These are phyloP conservation scores for Saimiri boliviensis DNA, from an alignment of 2,113 vertebrate species.

Conservation along the genomic window DNA sequence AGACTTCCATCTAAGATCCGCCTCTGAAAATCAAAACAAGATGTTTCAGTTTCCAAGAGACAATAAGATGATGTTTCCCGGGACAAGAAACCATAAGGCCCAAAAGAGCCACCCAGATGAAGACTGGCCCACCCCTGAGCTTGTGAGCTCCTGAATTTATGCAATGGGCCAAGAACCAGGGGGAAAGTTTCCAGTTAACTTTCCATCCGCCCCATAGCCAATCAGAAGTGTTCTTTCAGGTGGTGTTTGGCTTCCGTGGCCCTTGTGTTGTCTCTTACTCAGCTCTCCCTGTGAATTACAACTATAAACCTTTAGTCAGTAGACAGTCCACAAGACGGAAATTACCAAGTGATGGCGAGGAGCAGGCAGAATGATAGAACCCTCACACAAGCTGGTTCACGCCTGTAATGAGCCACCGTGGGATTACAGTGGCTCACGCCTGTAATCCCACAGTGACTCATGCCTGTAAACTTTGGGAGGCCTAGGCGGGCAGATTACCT, in stretches of 20 bases:
- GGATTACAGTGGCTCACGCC: too few species aligned
- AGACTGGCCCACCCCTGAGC: background rate
- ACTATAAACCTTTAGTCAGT: background rate
- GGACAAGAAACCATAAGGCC: background rate
- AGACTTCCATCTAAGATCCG: conserved; percentile 96
- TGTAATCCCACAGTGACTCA: too few species aligned
- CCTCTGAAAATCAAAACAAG: conserved; percentile 86
- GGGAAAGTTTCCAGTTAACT: rapidly evolving
- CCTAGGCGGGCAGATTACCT: too few species aligned
- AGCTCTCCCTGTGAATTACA: background rate
- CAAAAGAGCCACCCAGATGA: background rate
- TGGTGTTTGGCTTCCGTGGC: rapidly evolving
- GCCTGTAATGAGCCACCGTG: too few species aligned
- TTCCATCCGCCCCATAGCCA: background rate
- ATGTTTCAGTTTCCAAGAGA: background rate
- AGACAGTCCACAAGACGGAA: background rate
- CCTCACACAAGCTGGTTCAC: background rate
- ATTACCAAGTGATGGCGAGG: background rate
- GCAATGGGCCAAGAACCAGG: background rate
- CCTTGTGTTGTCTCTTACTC: rapidly evolving
- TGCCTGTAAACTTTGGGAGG: too few species aligned
- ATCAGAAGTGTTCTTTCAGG: background rate
- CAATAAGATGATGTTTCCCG: background rate
- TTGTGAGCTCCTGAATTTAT: background rate
- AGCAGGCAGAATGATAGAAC: background rate